These are phyloP conservation scores for Megamerina dolium DNA, from an alignment of 2,888 invertebrate genomes.

Conservation along the genomic window DNA sequence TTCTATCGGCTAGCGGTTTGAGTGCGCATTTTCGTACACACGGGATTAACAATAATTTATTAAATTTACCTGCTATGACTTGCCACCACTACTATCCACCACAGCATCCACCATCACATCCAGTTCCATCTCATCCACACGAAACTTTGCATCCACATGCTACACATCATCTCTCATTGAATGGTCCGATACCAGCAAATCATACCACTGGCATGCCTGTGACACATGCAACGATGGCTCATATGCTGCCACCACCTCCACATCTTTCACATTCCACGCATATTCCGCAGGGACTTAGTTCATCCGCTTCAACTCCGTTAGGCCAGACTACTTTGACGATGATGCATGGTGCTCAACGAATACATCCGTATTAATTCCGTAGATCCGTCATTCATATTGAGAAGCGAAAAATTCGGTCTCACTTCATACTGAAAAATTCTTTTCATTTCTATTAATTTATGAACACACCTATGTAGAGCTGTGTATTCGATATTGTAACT, in stretches of 20 bases:
- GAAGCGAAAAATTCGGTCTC: no score
- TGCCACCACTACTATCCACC: slow-evolving; percentile 10
- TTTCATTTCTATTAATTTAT: no score
- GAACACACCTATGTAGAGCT: no score
- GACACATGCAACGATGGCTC: slow-evolving; percentile 34
- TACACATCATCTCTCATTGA: slow-evolving; percentile 24
- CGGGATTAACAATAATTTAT: slow-evolving; percentile 33
- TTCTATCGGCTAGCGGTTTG: slow-evolving; percentile 42
- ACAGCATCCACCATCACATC: slow-evolving; percentile 10
- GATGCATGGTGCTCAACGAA: slow-evolving; percentile 43
- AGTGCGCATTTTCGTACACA: slow-evolving; percentile 47
- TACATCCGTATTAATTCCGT: slow-evolving; percentile 38
- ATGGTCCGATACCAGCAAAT: slow-evolving; percentile 32
- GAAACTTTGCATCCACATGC: slow-evolving; percentile 29
- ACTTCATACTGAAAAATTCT: no score
- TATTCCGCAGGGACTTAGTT: slow-evolving; percentile 38
- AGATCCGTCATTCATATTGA: no score
- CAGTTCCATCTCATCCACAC: slow-evolving; percentile 22
- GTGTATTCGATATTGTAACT: no score
- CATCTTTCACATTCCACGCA: slow-evolving; percentile 22
- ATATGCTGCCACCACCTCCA: slow-evolving; percentile 41
- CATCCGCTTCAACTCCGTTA: slow-evolving; percentile 32
- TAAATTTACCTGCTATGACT: slow-evolving; percentile 32
- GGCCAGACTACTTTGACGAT: slow-evolving; percentile 41
- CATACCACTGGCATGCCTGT: slow-evolving; percentile 31